Conservation (phyloP, 53 echinoderm and acorn worm genomes). For the Crossaster papposus region DNA sequence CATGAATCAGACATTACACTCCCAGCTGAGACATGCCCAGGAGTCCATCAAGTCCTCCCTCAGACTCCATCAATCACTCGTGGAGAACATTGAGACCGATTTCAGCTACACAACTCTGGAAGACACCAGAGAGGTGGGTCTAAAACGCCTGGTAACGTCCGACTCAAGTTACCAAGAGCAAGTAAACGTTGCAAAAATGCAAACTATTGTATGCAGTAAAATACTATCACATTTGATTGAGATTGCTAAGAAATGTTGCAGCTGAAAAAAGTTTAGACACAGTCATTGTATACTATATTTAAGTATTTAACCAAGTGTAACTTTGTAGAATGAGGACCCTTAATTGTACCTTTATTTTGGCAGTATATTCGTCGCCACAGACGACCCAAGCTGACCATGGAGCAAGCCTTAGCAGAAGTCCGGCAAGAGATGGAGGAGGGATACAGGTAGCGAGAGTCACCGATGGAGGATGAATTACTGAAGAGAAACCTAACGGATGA, state of each 20-base stretch:
- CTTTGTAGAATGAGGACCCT: not conserved
- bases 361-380: constrained; percentile 66
- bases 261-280: no score
- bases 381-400: constrained; percentile 68
- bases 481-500: no score
- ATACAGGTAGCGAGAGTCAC: constrained; percentile 46
- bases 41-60: constrained; percentile 57
- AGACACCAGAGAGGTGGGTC: constrained; percentile 77
- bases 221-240: no score
- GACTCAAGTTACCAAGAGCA: not conserved
- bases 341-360: not conserved
- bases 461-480: not conserved
- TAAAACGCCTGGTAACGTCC: not conserved
- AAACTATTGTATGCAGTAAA: no score
- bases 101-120: constrained; percentile 77
- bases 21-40: constrained; percentile 70
- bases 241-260: no score
- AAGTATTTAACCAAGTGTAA: not conserved
- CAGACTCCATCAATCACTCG: constrained; percentile 58
- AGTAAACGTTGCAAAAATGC: no score
- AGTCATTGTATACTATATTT: not conserved
- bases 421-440: constrained; percentile 69
- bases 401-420: constrained; percentile 65
- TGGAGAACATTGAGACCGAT: constrained; percentile 66
- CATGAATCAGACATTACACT: constrained; percentile 53